Evolutionary conservation across 2,888 invertebrate species (phyloP).

Genomic region (Cremastobaeus sp.): DNA sequence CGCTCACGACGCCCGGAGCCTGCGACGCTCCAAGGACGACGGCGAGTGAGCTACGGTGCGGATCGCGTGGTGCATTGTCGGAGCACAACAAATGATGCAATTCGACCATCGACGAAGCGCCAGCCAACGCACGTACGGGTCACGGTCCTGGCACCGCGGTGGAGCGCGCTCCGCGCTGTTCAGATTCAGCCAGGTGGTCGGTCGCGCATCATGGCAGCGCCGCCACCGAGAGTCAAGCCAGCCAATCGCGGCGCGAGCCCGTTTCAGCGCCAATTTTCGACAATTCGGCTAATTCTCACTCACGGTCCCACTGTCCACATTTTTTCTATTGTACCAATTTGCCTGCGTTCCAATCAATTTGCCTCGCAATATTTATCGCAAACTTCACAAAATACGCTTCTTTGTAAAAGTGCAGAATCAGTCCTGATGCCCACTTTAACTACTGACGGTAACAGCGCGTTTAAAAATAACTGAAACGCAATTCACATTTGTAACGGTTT

Average conservation of each 20-base stretch:
- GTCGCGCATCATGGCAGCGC: constrained; percentile 21
- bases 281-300: no score
- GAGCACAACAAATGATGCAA: constrained; percentile 23
- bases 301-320: no score
- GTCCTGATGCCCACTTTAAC: no score
- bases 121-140: constrained; percentile 14
- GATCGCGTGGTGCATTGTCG: constrained; percentile 22
- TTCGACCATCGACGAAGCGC: constrained; percentile 32
- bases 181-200: constrained; percentile 14
- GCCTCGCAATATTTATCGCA: no score
- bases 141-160: constrained; percentile 23
- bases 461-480: no score
- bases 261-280: constrained; percentile 1
- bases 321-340: no score
- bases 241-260: constrained; percentile 2
- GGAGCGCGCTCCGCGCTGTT: constrained; percentile 21
- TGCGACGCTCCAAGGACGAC: not conserved
- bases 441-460: no score
- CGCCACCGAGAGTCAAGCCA: no score
- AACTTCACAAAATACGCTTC: no score
- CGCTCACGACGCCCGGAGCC: constrained; percentile 1
- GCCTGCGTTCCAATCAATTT: no score
- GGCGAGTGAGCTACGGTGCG: not conserved
- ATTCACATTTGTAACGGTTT: no score
- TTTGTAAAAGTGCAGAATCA: no score